Conservation (phyloP, 2,797 vertebrate species). For the Periophthalmus magnuspinnatus region DNA sequence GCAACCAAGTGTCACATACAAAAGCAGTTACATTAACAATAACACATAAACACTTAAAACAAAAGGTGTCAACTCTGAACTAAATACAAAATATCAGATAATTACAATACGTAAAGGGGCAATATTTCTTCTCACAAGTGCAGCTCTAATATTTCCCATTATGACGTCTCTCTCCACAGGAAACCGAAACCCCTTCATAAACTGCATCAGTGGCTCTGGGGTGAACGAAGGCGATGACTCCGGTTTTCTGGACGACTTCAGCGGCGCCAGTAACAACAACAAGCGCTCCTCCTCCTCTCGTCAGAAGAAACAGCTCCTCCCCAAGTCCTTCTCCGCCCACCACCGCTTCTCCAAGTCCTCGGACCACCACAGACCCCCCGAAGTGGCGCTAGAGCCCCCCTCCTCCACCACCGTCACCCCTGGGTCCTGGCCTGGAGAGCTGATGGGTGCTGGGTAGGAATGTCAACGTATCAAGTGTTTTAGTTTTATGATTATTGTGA, state of each 20-base stretch:
- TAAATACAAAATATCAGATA: too few species aligned
- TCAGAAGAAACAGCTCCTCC: slow-evolving; percentile 88
- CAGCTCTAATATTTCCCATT: too few species aligned
- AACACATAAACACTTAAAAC: too few species aligned
- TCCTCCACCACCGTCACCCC: slow-evolving; percentile 66
- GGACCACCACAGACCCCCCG: slow-evolving; percentile 74
- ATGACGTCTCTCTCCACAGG: slow-evolving; percentile 17
- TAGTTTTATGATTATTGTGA: too few species aligned
- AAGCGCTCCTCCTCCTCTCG: slow-evolving; percentile 80
- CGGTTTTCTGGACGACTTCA: slow-evolving; percentile 89
- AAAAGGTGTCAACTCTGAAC: too few species aligned
- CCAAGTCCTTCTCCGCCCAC: slow-evolving; percentile 94
- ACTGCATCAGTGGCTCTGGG: slow-evolving; percentile 92
- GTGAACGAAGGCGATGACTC: slow-evolving; percentile 94
- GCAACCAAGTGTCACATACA: too few species aligned
- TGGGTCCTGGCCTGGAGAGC: slow-evolving; percentile 79
- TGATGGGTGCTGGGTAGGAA: slow-evolving; percentile 62
- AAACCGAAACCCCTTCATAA: slow-evolving; percentile 94
- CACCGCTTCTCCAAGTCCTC: slow-evolving; percentile 86
- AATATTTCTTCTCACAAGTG: too few species aligned
- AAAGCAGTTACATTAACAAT: too few species aligned
- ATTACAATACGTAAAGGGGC: too few species aligned
- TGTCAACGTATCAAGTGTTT: too few species aligned
- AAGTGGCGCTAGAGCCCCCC: slow-evolving; percentile 69
- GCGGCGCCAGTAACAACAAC: slow-evolving; percentile 66